Percentiles rank a stretch among this genome's conserved stretches.
Evolutionary conservation across 2,797 vertebrate species (phyloP).

Genomic region (Masticophis lateralis): DNA sequence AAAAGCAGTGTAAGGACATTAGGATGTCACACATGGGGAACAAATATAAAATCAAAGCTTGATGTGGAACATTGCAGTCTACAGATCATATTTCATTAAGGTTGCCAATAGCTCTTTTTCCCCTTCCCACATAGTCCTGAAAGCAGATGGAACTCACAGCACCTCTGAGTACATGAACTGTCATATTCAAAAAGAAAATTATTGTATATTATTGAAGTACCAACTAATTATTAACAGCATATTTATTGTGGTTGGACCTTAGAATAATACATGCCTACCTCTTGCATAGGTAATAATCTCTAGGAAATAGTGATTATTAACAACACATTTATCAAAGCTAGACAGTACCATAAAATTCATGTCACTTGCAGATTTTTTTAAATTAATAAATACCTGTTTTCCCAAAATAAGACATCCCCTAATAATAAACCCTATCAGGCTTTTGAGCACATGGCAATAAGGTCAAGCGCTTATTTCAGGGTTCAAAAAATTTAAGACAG

Average conservation of each 20-base stretch:
- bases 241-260: constrained; percentile 70
- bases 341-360: constrained; percentile 50
- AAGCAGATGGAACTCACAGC: constrained; percentile 11
- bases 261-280: constrained; percentile 69
- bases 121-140: not conserved
- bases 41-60: constrained; percentile 7
- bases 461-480: too few species aligned
- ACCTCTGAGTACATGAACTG: constrained; percentile 37
- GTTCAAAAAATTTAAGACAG: too few species aligned
- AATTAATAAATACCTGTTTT: constrained; percentile 15
- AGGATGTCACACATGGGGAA: constrained; percentile 2
- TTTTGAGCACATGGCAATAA: too few species aligned
- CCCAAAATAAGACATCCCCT: too few species aligned
- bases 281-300: constrained; percentile 65
- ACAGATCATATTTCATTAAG: constrained; percentile 20
- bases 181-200: constrained; percentile 66
- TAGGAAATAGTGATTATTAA: constrained; percentile 73
- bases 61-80: not conserved
- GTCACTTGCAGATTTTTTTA: constrained; percentile 68
- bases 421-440: too few species aligned
- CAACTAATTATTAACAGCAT: constrained; percentile 76
- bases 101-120: constrained; percentile 21
- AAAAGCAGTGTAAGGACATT: not conserved
- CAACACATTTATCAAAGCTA: constrained; percentile 70
- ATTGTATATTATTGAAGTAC: constrained; percentile 69